Evolutionary conservation across 2,888 invertebrate genomes (phyloP).

Genomic region (Auanema freiburgensis): DNA sequence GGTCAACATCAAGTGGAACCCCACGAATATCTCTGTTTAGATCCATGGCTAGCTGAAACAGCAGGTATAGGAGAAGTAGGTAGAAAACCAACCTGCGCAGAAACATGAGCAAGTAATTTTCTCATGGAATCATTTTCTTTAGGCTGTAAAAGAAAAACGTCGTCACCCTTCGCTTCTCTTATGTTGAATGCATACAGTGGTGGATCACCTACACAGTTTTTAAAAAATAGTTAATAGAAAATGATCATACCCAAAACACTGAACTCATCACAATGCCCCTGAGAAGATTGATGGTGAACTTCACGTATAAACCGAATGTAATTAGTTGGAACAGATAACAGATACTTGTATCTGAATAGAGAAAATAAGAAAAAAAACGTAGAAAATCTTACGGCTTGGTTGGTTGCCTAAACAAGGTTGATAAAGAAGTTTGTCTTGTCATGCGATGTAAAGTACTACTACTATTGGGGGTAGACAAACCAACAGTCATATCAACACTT

Average conservation of each 20-base stretch:
- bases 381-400: constrained; percentile 17
- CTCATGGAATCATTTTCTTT: constrained; percentile 1
- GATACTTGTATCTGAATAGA: not conserved
- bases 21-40: constrained; percentile 6
- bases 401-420: constrained; percentile 6
- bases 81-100: constrained; percentile 4
- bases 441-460: constrained; percentile 9
- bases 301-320: constrained; percentile 2
- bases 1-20: not conserved
- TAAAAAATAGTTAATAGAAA: not conserved
- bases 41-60: constrained; percentile 16
- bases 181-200: constrained; percentile 13
- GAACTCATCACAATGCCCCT: not conserved
- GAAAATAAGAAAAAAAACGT: not conserved
- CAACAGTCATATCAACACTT: constrained; percentile 1
- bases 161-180: constrained; percentile 10
- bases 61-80: not conserved
- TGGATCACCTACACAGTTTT: not conserved
- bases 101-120: constrained; percentile 1
- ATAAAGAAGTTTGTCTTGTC: constrained; percentile 10
- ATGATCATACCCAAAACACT: not conserved
- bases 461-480: not conserved
- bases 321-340: not conserved
- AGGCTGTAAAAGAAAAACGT: constrained; percentile 13
- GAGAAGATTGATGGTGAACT: not conserved